Evolutionary conservation across 2,113 vertebrate genomes (phyloP).

Genomic region (Falco punctatus): DNA sequence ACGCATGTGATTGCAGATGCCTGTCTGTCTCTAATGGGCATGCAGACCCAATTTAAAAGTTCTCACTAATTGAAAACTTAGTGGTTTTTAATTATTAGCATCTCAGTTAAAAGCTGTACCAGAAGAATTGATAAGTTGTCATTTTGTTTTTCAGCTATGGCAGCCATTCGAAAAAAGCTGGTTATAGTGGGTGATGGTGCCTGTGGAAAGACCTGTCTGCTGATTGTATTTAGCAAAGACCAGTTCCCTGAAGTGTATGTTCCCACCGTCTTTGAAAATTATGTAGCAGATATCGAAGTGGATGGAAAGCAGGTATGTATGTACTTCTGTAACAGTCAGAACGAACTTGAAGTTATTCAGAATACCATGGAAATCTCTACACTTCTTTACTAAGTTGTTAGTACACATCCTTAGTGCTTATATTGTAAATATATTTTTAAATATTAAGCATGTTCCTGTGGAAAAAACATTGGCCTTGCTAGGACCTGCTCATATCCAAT

Average conservation of each 20-base stretch:
- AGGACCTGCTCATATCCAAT: neutral
- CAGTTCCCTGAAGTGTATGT: constrained; percentile 99
- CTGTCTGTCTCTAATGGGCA: neutral
- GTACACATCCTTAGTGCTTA: neutral
- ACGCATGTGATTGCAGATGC: neutral
- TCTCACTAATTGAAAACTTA: neutral
- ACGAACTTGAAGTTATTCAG: neutral
- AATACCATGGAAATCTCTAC: neutral
- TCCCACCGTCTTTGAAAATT: constrained; percentile 98
- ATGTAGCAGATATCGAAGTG: constrained; percentile 98
- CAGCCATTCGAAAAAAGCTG: constrained; percentile 98
- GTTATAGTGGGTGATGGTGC: constrained; percentile 99
- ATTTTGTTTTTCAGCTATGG: constrained; percentile 85
- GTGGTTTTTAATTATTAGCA: neutral
- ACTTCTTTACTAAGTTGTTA: neutral
- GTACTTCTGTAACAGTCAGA: neutral
- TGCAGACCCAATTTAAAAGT: neutral
- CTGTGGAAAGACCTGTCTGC: constrained; percentile 97
- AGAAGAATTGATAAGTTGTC: neutral
- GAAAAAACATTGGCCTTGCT: neutral
- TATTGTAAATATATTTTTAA: neutral
- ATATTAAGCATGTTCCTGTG: neutral
- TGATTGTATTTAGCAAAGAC: constrained; percentile 99
- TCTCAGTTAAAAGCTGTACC: neutral
- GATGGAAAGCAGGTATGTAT: constrained; percentile 92